Percentiles rank a stretch among this genome's conserved stretches.
Conservation (phyloP, 1,140 invertebrate genomes). For the Scaptomyza pallida region DNA sequence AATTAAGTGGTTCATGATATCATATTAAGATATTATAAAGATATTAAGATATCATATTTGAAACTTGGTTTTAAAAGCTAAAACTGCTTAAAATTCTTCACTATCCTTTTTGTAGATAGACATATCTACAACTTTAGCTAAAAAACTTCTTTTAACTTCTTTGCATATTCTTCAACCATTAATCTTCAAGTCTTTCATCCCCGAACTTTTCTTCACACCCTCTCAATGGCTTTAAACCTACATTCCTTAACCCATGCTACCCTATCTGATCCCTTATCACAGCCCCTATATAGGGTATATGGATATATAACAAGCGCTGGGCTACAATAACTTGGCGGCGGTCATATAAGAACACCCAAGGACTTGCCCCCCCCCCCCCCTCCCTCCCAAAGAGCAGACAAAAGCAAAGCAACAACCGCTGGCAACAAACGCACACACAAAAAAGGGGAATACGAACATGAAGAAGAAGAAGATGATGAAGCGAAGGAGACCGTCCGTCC, state of each 20-base stretch:
- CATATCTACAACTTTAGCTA: too few relatives aligned
- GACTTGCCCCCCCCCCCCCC: slow-evolving; percentile 26
- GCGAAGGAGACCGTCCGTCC: slow-evolving; percentile 12
- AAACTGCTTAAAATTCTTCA: too few relatives aligned
- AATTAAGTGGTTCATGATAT: too few relatives aligned
- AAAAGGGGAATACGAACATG: slow-evolving; percentile 34
- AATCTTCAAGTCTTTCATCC: too few relatives aligned
- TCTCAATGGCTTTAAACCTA: neutral
- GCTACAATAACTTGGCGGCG: slow-evolving; percentile 58
- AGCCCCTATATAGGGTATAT: slow-evolving; percentile 25
- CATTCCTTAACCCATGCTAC: neutral
- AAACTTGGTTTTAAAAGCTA: too few relatives aligned
- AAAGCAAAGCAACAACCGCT: slow-evolving; percentile 76
- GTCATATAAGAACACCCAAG: slow-evolving; percentile 81
- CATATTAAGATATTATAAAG: too few relatives aligned
- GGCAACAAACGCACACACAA: slow-evolving; percentile 61
- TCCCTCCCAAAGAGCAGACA: slow-evolving; percentile 41
- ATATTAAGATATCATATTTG: too few relatives aligned
- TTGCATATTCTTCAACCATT: neutral
- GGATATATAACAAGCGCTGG: slow-evolving; percentile 20
- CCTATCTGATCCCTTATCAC: neutral
- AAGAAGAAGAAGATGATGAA: slow-evolving; percentile 1
- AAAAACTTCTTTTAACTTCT: too few relatives aligned
- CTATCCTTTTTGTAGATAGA: too few relatives aligned
- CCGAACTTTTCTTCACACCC: too few relatives aligned